phyloP scores from a whole-genome alignment of 1,140 invertebrate species.

The Drosophila subpulchrella region DNA sequence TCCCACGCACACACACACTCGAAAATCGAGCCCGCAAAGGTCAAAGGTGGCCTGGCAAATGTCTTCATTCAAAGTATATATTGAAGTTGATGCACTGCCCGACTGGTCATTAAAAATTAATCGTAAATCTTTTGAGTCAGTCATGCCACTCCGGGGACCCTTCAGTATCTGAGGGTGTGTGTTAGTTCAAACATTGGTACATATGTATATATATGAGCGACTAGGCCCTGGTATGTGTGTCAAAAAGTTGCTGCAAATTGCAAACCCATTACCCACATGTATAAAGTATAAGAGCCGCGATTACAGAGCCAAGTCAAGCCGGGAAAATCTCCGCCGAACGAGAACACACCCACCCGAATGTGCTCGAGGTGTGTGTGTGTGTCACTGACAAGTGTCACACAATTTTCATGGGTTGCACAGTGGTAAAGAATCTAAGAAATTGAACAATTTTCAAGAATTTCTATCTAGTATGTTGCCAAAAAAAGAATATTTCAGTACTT shows the following conservation, averaged over 20 bases:
- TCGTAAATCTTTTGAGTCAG: conserved; percentile 64
- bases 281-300: conserved; percentile 64
- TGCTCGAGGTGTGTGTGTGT: conserved; percentile 24
- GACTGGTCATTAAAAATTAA: conserved; percentile 65
- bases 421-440: neutral
- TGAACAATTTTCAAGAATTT: too few relatives aligned
- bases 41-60: conserved; percentile 58
- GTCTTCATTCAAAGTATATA: conserved; percentile 44
- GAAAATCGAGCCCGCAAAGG: conserved; percentile 43
- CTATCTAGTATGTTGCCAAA: too few relatives aligned
- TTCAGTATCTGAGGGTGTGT: conserved; percentile 1
- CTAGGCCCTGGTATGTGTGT: conserved; percentile 54
- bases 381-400: conserved; percentile 60
- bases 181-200: neutral
- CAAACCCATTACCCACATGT: conserved; percentile 57
- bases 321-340: conserved; percentile 23
- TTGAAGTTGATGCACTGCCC: conserved; percentile 63
- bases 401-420: conserved; percentile 42
- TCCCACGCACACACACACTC: conserved; percentile 6
- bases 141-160: conserved; percentile 34
- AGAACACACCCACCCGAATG: conserved; percentile 60
- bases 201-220: conserved; percentile 1
- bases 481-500: too few relatives aligned
- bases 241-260: conserved; percentile 70
- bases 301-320: conserved; percentile 50